A percentile compares a stretch with the other conserved stretches of the same genome.
Conservation (phyloP, 2,113 vertebrate genomes). For the Deroptyus accipitrinus region DNA sequence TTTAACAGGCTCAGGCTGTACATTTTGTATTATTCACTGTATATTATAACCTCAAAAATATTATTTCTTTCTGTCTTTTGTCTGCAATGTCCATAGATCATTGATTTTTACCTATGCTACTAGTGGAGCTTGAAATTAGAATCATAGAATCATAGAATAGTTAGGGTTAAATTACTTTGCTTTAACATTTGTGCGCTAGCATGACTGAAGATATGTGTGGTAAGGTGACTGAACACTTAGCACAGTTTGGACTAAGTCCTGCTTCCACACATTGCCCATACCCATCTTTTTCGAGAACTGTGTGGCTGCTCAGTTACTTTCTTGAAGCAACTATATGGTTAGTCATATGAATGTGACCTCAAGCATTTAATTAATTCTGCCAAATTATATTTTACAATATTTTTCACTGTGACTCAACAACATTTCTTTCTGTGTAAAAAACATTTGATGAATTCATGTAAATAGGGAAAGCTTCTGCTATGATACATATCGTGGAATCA, state of each 20-base stretch:
- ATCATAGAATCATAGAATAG: too few relatives aligned
- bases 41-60: not conserved
- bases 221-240: not conserved
- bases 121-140: not conserved
- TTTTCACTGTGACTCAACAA: not conserved
- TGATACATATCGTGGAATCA: not conserved
- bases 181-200: not conserved
- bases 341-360: not conserved
- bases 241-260: not conserved
- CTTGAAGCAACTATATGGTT: fast-evolving
- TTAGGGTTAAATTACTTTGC: not conserved
- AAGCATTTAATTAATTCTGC: not conserved
- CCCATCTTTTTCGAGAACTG: fast-evolving
- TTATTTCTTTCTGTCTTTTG: not conserved
- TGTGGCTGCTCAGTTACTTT: not conserved
- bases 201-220: not conserved
- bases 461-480: not conserved
- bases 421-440: not conserved
- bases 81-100: not conserved
- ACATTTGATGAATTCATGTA: not conserved
- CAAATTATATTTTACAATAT: not conserved
- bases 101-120: not conserved
- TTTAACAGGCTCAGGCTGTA: not conserved
- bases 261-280: fast-evolving
- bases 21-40: not conserved